Evolutionary conservation across 2,888 invertebrate species (phyloP).

Genomic region (Chymomyza caudatula): DNA sequence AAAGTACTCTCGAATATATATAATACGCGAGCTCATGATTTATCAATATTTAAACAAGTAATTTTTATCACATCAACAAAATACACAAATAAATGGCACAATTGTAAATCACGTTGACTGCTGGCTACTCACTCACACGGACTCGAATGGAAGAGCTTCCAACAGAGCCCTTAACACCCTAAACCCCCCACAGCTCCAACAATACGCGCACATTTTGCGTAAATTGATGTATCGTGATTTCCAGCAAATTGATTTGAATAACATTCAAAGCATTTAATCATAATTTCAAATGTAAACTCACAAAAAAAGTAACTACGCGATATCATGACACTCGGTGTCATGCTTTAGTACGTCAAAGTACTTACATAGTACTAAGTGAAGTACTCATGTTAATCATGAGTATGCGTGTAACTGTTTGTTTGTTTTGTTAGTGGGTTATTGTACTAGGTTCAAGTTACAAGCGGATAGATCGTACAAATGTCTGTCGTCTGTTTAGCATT

Average conservation of each 20-base stretch:
- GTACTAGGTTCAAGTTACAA: conserved; percentile 37
- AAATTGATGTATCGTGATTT: conserved; percentile 70
- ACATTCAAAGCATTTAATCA: conserved; percentile 33
- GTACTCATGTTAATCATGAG: not conserved
- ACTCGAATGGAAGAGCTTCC: not conserved
- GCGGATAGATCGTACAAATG: conserved; percentile 12
- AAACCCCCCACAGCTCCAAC: not conserved
- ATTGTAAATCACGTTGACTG: conserved; percentile 45
- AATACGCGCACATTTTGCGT: conserved; percentile 34
- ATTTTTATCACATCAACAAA: conserved; percentile 43
- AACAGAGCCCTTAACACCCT: not conserved
- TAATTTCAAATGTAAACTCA: conserved; percentile 30
- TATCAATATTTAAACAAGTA: conserved; percentile 45
- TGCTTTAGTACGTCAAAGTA: too few species aligned
- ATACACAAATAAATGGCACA: conserved; percentile 58
- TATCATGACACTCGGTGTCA: too few species aligned
- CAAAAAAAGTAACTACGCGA: not conserved
- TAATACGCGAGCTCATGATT: not conserved
- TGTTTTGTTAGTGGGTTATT: conserved; percentile 3
- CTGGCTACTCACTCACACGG: not conserved
- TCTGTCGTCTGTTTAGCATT: conserved; percentile 6
- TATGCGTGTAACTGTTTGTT: not conserved
- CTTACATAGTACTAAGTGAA: not conserved
- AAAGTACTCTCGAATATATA: not conserved
- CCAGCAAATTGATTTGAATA: conserved; percentile 56